phyloP scores from a whole-genome alignment of 2,113 vertebrate genomes.

The Sphaerodactylus townsendi region DNA sequence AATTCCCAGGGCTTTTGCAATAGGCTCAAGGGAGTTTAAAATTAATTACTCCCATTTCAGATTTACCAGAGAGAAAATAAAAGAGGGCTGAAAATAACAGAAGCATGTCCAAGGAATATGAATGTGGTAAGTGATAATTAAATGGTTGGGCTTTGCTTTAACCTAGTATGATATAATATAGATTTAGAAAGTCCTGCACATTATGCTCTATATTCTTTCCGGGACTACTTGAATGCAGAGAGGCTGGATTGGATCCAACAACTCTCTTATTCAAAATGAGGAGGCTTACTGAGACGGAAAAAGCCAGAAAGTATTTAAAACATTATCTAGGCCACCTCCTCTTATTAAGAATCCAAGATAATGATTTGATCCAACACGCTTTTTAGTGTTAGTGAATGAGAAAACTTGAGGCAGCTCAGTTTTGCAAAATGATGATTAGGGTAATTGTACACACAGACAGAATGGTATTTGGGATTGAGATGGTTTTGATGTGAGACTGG shows the following conservation, averaged over 20 bases:
- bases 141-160: background rate
- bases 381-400: background rate
- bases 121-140: background rate
- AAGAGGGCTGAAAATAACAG: background rate
- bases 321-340: no score
- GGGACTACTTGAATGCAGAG: background rate
- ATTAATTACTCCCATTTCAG: constrained; percentile 44
- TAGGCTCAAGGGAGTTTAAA: constrained; percentile 33
- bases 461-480: background rate
- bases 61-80: constrained; percentile 19
- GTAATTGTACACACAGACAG: background rate
- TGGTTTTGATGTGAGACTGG: background rate
- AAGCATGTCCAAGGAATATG: constrained; percentile 8
- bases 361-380: no score
- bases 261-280: no score
- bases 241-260: no score
- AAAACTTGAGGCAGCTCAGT: background rate
- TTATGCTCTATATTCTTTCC: constrained; percentile 2
- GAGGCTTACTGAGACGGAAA: no score
- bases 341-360: no score
- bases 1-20: constrained; percentile 2
- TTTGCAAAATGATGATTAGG: background rate
- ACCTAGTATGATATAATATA: background rate
- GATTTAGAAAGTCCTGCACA: background rate
- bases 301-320: no score